These are phyloP conservation scores for Enteromius treurensis DNA, from an alignment of 2,797 vertebrate genomes.

Conservation along the genomic window DNA sequence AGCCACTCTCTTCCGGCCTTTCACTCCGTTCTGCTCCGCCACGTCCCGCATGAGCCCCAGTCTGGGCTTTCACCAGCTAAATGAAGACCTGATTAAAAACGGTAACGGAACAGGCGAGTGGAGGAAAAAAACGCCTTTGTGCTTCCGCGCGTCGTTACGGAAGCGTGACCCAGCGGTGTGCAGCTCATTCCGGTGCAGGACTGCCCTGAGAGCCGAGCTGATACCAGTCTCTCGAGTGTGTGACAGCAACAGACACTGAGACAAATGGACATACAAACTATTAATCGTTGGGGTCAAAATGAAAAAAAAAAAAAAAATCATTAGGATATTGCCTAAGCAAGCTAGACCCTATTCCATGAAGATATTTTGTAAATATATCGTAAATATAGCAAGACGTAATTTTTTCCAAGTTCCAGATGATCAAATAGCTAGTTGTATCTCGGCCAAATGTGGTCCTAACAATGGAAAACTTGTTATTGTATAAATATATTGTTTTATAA, in stretches of 20 bases:
- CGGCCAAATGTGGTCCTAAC: too few relatives aligned
- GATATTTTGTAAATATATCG: too few relatives aligned
- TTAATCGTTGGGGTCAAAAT: neutral
- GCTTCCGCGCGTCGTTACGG: constrained; percentile 17
- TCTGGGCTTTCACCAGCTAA: constrained; percentile 73
- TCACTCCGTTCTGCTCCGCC: constrained; percentile 75
- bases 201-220: neutral
- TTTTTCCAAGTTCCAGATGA: too few relatives aligned
- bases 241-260: constrained; percentile 44
- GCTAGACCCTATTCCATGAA: too few relatives aligned
- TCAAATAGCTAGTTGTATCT: too few relatives aligned
- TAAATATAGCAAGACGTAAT: too few relatives aligned
- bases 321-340: too few relatives aligned
- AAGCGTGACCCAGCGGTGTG: constrained; percentile 40
- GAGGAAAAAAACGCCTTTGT: constrained; percentile 46
- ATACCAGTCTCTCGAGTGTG: neutral
- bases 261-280: neutral
- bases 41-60: constrained; percentile 67
- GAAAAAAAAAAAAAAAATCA: too few relatives aligned
- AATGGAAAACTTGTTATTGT: too few relatives aligned
- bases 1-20: constrained; percentile 71
- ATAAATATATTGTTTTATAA: too few relatives aligned
- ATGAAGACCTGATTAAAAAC: constrained; percentile 78
- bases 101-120: constrained; percentile 66
- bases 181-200: constrained; percentile 34